These are phyloP conservation scores for Eupeodes corollae DNA, from an alignment of 1,140 invertebrate genomes.

Conservation along the genomic window DNA sequence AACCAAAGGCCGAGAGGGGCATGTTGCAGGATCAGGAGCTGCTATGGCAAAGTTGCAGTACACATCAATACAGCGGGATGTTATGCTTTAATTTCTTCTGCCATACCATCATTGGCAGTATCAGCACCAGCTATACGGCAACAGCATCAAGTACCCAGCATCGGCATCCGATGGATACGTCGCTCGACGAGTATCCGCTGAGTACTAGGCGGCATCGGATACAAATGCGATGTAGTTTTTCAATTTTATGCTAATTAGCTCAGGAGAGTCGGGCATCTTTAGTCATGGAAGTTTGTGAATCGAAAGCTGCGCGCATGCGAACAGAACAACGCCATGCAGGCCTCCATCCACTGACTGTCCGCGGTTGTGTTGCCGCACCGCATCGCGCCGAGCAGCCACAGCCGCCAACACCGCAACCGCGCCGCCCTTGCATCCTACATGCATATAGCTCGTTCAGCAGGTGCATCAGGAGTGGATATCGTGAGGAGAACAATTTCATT, in stretches of 20 bases:
- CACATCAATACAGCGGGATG: background rate
- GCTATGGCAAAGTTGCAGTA: background rate
- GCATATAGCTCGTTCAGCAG: too few species aligned
- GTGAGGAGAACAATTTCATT: too few species aligned
- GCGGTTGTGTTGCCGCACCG: too few species aligned
- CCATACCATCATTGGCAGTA: background rate
- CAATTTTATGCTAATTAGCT: conserved; percentile 7
- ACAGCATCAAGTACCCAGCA: conserved; percentile 2
- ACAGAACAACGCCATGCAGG: too few species aligned
- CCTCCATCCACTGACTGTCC: too few species aligned
- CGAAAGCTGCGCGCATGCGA: too few species aligned
- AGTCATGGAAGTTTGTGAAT: background rate
- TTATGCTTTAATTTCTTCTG: background rate
- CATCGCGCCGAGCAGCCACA: too few species aligned
- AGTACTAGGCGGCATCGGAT: background rate
- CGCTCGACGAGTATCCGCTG: background rate
- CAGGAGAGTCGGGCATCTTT: conserved; percentile 1
- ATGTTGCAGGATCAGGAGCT: background rate
- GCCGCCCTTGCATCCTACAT: too few species aligned
- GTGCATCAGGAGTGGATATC: too few species aligned
- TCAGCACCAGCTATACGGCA: background rate
- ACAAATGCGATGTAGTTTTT: background rate
- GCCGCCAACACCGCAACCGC: too few species aligned
- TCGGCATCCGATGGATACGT: background rate
- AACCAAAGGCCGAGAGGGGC: background rate